Conservation (phyloP, 2,888 invertebrate genomes). For the Axea sp. region DNA sequence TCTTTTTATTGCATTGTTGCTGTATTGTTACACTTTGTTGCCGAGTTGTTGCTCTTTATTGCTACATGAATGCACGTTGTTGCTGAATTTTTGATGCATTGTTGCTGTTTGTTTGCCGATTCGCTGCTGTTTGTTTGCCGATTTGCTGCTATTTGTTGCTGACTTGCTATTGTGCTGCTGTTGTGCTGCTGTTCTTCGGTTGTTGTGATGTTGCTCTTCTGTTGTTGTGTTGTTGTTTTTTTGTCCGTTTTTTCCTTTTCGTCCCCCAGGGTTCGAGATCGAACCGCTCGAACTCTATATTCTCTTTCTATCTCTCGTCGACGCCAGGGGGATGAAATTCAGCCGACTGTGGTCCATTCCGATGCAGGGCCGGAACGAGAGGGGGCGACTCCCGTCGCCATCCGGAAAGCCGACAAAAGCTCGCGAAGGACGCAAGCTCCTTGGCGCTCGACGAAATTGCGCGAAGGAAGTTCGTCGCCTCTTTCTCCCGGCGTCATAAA, state of each 20-base stretch:
- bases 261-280: slow-evolving; percentile 73
- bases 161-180: no score
- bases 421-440: slow-evolving; percentile 34
- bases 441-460: slow-evolving; percentile 44
- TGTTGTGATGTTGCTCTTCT: no score
- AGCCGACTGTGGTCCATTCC: slow-evolving; percentile 27
- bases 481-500: slow-evolving; percentile 41
- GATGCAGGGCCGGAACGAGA: slow-evolving; percentile 45
- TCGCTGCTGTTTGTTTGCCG: no score
- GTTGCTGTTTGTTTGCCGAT: no score
- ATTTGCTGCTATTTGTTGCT: no score
- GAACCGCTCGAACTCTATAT: slow-evolving; percentile 66
- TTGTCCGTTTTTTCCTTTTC: slow-evolving; percentile 9
- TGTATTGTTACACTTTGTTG: no score
- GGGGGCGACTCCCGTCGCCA: slow-evolving; percentile 38
- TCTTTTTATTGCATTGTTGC: no score
- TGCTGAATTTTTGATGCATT: no score
- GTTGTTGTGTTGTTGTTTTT: no score
- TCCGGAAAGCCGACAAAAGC: slow-evolving; percentile 44
- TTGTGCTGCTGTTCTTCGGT: no score
- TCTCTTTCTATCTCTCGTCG: slow-evolving; percentile 55
- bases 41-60: no score
- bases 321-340: slow-evolving; percentile 48
- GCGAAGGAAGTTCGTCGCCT: slow-evolving; percentile 50
- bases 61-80: no score